Base-by-base conservation (phyloP, 2,797 vertebrate genomes). In the Pogonophryne albipinna region DNA sequence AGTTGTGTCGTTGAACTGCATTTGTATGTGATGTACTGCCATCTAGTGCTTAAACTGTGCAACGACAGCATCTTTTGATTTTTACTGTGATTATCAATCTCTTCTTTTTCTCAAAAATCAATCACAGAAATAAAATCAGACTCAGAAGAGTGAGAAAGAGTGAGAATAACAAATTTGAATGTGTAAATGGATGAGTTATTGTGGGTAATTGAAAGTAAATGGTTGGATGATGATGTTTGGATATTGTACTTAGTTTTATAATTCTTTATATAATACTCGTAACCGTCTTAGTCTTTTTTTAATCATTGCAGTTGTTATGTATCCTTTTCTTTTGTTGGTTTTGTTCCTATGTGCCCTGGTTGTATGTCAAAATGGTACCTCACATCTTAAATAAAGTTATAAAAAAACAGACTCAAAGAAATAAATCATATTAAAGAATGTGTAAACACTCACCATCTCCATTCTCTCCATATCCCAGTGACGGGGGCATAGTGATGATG, bases 381-480 rank as follows among this genome's bases (percentile, higher is more conserved):
- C 8, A 38, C 34, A 38, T 38, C 34, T 38, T 38, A 9, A 38
- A 38, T 38, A 38, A 38, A 38, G 34, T 38, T 38, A 38, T 38
- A 9, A 38, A 38, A 38, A 44, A 38, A 44, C 31, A 57, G 41
- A 52, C 19, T 38, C 13, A 47, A 15, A 2, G n/a, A 60, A 65
- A 62, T 3, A 50, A 20, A 11, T 34, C 6, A 53, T 38, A 13
- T 4, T 50, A 0, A 69, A 62, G 19, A 41, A 46, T 60, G 3
- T 12, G 5, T 41, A 10, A 20, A 47, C 5, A 13, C 94, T 92
- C 89, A 99, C 98, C 98, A 17, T 99, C 97, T 88, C 98, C 98
- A 6, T 97, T 97, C 87, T 98, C 97, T 75, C 98, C 97, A 34
- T 99, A 99, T 3, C 97, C 98, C 74, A 99, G 95, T 27, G 96